Conservation (phyloP, 2,797 vertebrate species). For the Coccyzus lansbergi region DNA sequence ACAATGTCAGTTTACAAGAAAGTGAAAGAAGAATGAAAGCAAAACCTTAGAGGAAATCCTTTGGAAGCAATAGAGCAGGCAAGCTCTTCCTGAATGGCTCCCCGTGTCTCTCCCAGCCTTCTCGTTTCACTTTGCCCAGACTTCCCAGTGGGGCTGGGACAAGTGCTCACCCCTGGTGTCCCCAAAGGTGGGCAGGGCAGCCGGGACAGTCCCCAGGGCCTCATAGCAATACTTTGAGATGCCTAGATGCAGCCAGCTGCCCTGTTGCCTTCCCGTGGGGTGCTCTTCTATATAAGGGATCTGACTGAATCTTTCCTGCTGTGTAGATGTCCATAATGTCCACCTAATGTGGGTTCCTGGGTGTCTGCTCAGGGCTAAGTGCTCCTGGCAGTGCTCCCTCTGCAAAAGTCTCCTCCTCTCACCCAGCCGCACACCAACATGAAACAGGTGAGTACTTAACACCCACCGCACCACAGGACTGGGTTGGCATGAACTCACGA, state of each 20-base stretch:
- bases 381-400: not conserved
- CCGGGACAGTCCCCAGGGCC: not conserved
- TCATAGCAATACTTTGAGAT: not conserved
- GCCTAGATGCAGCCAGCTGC: not conserved
- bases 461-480: rapidly evolving
- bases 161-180: not conserved
- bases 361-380: not conserved
- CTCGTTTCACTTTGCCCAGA: not conserved
- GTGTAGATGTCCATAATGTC: not conserved
- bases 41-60: slow-evolving; percentile 75
- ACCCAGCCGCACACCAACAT: not conserved
- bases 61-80: slow-evolving; percentile 73
- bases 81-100: slow-evolving; percentile 74
- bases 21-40: slow-evolving; percentile 23
- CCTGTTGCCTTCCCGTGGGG: not conserved
- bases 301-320: not conserved
- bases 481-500: rapidly evolving
- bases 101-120: slow-evolving; percentile 35
- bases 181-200: not conserved
- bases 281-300: not conserved
- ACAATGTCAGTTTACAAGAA: not conserved
- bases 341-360: rapidly evolving
- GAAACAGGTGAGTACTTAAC: not conserved
- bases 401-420: not conserved
- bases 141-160: not conserved